Conservation (phyloP, 1,140 invertebrate species). For the Teleogryllus occipitalis region DNA sequence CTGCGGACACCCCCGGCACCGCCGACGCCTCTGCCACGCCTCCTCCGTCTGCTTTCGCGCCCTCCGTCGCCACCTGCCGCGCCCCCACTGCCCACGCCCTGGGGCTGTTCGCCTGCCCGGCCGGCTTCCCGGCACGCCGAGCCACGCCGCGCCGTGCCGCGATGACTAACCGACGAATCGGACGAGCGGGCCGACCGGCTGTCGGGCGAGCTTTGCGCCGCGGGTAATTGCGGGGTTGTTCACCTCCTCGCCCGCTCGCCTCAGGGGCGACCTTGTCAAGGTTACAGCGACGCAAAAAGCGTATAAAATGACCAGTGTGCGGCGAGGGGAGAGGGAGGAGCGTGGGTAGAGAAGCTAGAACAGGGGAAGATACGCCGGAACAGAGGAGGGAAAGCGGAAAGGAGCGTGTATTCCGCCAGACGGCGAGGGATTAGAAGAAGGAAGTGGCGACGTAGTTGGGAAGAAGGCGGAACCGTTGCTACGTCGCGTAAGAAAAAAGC, state of each 20-base stretch:
- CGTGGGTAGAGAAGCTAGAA: not conserved
- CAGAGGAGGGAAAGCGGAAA: no score
- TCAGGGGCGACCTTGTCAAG: slow-evolving; percentile 13
- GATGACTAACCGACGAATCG: slow-evolving; percentile 38
- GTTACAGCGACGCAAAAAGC: slow-evolving; percentile 13
- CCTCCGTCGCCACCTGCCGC: no score
- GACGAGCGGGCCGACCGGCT: slow-evolving; percentile 31
- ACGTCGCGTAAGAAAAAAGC: no score
- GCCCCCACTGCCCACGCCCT: no score
- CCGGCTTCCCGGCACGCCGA: no score
- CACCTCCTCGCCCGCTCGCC: not conserved
- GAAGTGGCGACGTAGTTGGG: not conserved
- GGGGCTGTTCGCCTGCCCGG: no score
- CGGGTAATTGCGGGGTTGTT: not conserved
- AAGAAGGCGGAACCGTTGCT: not conserved
- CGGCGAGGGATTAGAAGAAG: not conserved
- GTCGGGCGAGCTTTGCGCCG: not conserved
- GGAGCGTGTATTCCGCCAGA: not conserved
- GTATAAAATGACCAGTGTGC: not conserved
- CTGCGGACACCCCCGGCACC: no score
- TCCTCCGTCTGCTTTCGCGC: no score
- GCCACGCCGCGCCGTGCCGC: slow-evolving; percentile 42
- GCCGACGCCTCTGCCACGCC: no score
- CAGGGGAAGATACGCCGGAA: no score
- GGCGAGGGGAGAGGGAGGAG: no score